Percentiles rank a stretch among this genome's conserved stretches.
phyloP scores from a whole-genome alignment of 35 echinoderm and acorn worm species.

The Hemicentrotus pulcherrimus region DNA sequence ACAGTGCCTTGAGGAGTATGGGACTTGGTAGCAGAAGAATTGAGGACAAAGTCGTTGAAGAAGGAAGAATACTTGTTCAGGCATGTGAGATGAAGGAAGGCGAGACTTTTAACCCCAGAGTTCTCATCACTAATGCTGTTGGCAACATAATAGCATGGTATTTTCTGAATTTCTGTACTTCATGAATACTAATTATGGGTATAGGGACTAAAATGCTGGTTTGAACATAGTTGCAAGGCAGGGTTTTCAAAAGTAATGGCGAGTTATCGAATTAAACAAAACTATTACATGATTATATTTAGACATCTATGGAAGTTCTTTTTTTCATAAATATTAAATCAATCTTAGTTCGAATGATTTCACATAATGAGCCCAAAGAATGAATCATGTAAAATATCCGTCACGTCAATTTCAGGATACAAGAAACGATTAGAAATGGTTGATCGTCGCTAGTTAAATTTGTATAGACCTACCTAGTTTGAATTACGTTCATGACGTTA shows the following conservation, averaged over 20 bases:
- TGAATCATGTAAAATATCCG: too few relatives aligned
- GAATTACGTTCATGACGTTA: too few relatives aligned
- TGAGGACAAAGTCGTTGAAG: constrained; percentile 47
- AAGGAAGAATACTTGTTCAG: constrained; percentile 20
- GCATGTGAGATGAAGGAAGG: not conserved
- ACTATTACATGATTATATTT: not conserved
- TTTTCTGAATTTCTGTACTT: constrained; percentile 40
- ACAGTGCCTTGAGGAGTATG: constrained; percentile 49
- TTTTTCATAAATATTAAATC: not conserved
- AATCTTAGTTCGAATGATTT: too few relatives aligned
- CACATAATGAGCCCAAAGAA: too few relatives aligned
- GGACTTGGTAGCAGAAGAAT: constrained; percentile 60
- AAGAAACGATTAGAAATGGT: too few relatives aligned
- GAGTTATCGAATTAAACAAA: not conserved
- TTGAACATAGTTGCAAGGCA: not conserved
- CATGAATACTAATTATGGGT: not conserved
- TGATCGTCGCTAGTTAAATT: too few relatives aligned
- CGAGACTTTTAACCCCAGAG: constrained; percentile 29
- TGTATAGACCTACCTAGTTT: too few relatives aligned
- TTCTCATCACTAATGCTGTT: constrained; percentile 45
- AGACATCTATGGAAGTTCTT: too few relatives aligned
- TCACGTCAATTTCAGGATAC: too few relatives aligned
- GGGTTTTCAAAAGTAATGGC: not conserved
- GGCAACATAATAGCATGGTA: constrained; percentile 57
- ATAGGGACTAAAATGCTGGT: not conserved